Evolutionary conservation across 2,888 invertebrate species (phyloP), one percentile per base, ranked within the genome.

Genomic region (Dynastes tityus): DNA sequence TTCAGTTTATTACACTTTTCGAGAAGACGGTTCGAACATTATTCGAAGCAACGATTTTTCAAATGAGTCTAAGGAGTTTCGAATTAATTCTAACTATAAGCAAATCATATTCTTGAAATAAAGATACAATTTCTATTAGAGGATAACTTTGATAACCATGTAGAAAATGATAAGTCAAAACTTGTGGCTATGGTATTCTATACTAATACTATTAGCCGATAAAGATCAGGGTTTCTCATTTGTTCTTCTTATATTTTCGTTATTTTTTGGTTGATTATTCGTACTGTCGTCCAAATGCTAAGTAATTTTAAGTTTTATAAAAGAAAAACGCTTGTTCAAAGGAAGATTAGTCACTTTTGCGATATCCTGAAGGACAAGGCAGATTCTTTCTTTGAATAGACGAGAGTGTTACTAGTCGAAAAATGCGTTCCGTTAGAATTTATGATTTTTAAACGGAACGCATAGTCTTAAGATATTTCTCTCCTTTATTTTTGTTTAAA

Each of bases 171-270:
- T 61, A 22, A 61, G 61, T 29, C n/a, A 51, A 11, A 71, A 65
- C 40, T 29, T 75, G 81, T 84, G 84, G 83, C 83, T 83, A 82
- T 82, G 84, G 83, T 84, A 83, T 83, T 78, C 79, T 78, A 79
- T 83, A 80, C 5, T 32, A 81, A 83, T 87, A 88, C 85, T 87
- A 87, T 88, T 87, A 87, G 87, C 87, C 88, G 87, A 87, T 87
- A 87, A 82, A 80, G 68, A 80, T 80, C 82, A 83, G 81, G 80
- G 80, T 83, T 83, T 82, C 80, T 80, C 82, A 82, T 81, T 79
- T 83, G 84, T 82, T 82, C 77, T 81, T 45, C n/a, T 68, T 77
- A 51, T 16, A 64, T 27, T 49, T 6, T 76, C 27, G 27, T 29
- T 76, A 65, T 65, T 40, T 65, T 64, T 65, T 40, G 13, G 40